Percentiles rank a stretch among this genome's conserved stretches.
Conservation (phyloP, 2,888 invertebrate species). For the Lasius platythorax region DNA sequence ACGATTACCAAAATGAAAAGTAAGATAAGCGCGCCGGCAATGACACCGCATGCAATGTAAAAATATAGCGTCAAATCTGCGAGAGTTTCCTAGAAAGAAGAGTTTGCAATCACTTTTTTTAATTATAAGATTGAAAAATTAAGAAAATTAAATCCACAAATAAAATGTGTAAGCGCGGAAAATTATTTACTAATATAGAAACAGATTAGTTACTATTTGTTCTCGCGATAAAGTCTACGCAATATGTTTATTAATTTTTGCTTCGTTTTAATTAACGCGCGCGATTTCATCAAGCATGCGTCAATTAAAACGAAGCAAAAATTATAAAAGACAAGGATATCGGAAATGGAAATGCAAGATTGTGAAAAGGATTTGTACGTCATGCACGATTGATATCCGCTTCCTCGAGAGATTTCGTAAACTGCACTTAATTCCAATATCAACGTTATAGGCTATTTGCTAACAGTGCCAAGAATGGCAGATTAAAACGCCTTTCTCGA, state of each 20-base stretch:
- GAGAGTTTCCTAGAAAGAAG: slow-evolving; percentile 73
- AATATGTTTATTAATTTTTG: not conserved
- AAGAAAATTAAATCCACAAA: not conserved
- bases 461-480: not conserved
- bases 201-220: not conserved
- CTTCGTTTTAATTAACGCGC: no score
- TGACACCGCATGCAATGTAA: slow-evolving; percentile 79
- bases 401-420: slow-evolving; percentile 72
- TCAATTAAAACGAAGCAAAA: slow-evolving; percentile 1
- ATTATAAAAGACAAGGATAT: slow-evolving; percentile 7
- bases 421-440: slow-evolving; percentile 59
- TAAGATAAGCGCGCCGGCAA: slow-evolving; percentile 72
- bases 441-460: slow-evolving; percentile 41
- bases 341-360: slow-evolving; percentile 67
- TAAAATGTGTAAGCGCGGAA: not conserved
- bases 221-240: not conserved
- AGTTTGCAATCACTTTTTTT: not conserved
- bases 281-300: not conserved
- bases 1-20: slow-evolving; percentile 78
- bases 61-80: slow-evolving; percentile 79
- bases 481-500: not conserved
- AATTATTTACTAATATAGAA: not conserved
- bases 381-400: slow-evolving; percentile 63
- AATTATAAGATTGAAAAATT: not conserved
- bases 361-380: slow-evolving; percentile 65